Conservation (phyloP, 2,888 invertebrate genomes). For the Azorinus chamasolen region DNA sequence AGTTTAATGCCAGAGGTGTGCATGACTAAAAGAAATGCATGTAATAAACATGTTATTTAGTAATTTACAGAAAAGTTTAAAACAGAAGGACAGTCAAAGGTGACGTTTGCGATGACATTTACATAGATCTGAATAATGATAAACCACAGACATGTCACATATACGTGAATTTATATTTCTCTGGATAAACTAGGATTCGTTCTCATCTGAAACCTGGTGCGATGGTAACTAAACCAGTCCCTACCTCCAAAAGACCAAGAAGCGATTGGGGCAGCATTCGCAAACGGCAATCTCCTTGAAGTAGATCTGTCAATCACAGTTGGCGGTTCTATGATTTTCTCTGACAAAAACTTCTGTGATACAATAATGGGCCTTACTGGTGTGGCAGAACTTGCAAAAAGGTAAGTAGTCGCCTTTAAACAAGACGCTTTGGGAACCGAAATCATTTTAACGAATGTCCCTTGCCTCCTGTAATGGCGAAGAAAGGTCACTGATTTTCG, state of each 20-base stretch:
- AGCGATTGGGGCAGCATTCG: slow-evolving; percentile 26
- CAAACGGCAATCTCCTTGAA: slow-evolving; percentile 25
- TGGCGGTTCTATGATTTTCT: slow-evolving; percentile 32
- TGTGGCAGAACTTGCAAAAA: slow-evolving; percentile 66
- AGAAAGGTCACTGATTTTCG: slow-evolving; percentile 48
- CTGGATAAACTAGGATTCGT: no score
- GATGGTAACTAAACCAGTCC: no score
- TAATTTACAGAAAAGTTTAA: no score
- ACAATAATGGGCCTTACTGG: slow-evolving; percentile 42
- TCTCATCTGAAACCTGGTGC: no score
- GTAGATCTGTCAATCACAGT: background rate
- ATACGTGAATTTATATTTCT: no score
- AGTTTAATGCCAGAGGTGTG: no score
- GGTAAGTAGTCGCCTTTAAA: slow-evolving; percentile 71
- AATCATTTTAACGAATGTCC: slow-evolving; percentile 63
- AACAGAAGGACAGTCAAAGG: no score
- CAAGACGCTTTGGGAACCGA: slow-evolving; percentile 67
- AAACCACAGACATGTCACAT: no score
- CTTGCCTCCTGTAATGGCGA: slow-evolving; percentile 32
- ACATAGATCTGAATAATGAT: no score
- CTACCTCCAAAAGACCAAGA: slow-evolving; percentile 28
- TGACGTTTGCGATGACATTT: no score
- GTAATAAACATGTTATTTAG: no score
- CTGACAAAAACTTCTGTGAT: slow-evolving; percentile 37
- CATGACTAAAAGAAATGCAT: no score